Percentiles rank a stretch among this genome's conserved stretches.
These are phyloP conservation scores for Chaitophorus viminalis DNA, from an alignment of 2,888 invertebrate genomes.

Conservation along the genomic window DNA sequence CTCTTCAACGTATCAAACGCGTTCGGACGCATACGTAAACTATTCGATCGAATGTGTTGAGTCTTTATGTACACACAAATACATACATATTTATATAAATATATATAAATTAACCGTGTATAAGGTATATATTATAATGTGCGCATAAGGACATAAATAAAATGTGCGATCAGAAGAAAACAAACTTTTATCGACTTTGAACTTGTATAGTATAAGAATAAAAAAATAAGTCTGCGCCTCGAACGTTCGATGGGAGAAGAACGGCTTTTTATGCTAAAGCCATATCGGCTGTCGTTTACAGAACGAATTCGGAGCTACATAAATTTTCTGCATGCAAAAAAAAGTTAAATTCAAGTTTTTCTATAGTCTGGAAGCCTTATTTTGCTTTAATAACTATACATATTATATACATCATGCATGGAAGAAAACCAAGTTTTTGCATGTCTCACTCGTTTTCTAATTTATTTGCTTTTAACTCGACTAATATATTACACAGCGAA, in stretches of 20 bases:
- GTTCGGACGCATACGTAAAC: conserved; percentile 4
- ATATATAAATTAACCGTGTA: conserved; percentile 1
- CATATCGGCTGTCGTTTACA: conserved; percentile 58
- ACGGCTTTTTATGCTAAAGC: conserved; percentile 51
- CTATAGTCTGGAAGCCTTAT: conserved; percentile 35
- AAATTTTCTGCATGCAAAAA: conserved; percentile 27
- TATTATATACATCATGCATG: too few relatives aligned
- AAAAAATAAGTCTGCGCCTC: conserved; percentile 24
- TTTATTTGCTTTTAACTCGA: too few relatives aligned
- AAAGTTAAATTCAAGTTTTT: conserved; percentile 35
- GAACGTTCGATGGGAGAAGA: conserved; percentile 36
- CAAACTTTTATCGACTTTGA: conserved; percentile 57
- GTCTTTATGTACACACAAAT: not conserved
- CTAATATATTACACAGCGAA: too few relatives aligned
- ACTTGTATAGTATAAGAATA: conserved; percentile 19
- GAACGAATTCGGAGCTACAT: conserved; percentile 31
- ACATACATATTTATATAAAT: not conserved
- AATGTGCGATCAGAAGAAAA: conserved; percentile 37
- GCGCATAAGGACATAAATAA: conserved; percentile 29
- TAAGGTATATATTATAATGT: conserved; percentile 5
- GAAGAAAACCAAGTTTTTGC: too few relatives aligned
- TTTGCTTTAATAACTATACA: conserved; percentile 29
- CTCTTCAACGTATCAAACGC: too few relatives aligned
- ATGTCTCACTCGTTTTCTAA: too few relatives aligned
- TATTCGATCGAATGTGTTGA: not conserved